phyloP scores from a whole-genome alignment of 2,113 vertebrate species.

The Pangasianodon gigas region DNA sequence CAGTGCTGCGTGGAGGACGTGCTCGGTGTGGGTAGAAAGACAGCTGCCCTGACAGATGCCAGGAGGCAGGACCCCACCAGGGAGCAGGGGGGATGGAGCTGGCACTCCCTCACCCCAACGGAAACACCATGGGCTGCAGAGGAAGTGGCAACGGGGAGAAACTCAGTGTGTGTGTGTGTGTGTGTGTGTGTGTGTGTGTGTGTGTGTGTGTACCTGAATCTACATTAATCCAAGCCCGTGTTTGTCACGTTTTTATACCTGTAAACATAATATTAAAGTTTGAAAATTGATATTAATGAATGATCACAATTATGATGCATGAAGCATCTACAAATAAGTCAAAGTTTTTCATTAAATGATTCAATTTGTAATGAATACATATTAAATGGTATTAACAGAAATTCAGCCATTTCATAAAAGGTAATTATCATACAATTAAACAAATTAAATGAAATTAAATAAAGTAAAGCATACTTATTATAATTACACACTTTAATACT shows the following conservation, averaged over 20 bases:
- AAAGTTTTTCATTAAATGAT: background rate
- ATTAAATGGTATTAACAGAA: background rate
- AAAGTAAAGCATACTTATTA: background rate
- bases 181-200: slow-evolving; percentile 53
- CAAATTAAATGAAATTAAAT: background rate
- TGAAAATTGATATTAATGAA: background rate
- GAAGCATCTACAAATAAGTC: background rate
- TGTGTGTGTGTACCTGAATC: slow-evolving; percentile 49
- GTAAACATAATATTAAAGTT: background rate
- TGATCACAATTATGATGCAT: background rate
- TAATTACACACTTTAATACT: background rate
- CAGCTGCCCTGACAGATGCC: slow-evolving; percentile 85
- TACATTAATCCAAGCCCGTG: slow-evolving; percentile 23
- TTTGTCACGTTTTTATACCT: background rate
- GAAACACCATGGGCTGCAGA: slow-evolving; percentile 80
- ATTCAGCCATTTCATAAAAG: background rate
- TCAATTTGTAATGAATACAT: background rate
- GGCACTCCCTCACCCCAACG: slow-evolving; percentile 80
- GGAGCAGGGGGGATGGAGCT: slow-evolving; percentile 76
- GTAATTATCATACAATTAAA: background rate
- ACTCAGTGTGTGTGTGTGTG: slow-evolving; percentile 62
- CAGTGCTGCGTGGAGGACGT: slow-evolving; percentile 65
- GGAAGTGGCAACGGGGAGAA: slow-evolving; percentile 82
- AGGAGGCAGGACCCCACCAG: slow-evolving; percentile 82
- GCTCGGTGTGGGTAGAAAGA: slow-evolving; percentile 73